Evolutionary conservation across 37 sponge, comb jelly and placozoan species (phyloP).

Genomic region (Beroe ovata): DNA sequence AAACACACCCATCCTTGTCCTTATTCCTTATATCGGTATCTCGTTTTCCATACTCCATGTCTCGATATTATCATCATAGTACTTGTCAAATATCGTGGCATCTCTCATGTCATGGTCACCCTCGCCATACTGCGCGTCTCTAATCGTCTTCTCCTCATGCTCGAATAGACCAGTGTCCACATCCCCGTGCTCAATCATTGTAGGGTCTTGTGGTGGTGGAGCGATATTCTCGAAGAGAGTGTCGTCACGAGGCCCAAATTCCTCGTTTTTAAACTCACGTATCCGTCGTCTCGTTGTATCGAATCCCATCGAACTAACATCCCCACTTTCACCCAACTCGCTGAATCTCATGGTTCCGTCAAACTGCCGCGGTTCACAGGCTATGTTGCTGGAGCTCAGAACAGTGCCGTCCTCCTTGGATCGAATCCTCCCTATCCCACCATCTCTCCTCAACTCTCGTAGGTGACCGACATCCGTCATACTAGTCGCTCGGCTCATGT

Average conservation of each 20-base stretch:
- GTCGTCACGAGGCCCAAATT: not conserved
- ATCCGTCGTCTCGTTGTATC: not conserved
- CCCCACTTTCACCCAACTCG: not conserved
- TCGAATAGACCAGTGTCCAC: not conserved
- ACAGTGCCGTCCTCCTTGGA: not conserved
- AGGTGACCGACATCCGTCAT: not conserved
- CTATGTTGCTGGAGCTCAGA: not conserved
- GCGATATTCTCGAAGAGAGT: not conserved
- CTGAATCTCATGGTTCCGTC: not conserved
- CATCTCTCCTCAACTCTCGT: not conserved
- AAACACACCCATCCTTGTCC: not conserved
- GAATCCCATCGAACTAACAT: not conserved
- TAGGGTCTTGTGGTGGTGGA: not conserved
- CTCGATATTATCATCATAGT: constrained; percentile 7
- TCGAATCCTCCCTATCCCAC: constrained; percentile 8
- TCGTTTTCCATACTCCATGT: constrained; percentile 15
- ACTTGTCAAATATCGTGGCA: constrained; percentile 17
- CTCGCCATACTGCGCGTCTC: too few relatives aligned
- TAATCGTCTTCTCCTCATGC: too few relatives aligned
- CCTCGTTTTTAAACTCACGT: not conserved
- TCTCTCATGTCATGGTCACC: not conserved
- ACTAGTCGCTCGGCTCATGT: not conserved
- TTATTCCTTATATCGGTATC: not conserved
- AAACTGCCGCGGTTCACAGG: not conserved
- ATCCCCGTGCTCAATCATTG: not conserved